Conservation (phyloP, 2,888 invertebrate species). For the Danaus chrysippus region DNA sequence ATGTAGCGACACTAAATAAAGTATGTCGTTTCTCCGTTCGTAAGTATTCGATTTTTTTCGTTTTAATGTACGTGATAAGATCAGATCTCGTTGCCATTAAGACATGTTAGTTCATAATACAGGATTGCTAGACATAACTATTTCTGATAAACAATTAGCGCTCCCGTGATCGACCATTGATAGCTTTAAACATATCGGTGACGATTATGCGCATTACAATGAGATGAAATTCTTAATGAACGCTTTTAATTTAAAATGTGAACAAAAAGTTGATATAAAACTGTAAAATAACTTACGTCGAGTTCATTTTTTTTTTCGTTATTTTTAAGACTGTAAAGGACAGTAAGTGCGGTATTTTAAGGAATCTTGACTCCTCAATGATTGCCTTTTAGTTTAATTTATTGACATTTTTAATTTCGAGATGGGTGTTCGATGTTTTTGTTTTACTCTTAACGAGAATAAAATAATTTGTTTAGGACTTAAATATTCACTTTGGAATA, state of each 20-base stretch:
- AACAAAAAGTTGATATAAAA: slow-evolving; percentile 36
- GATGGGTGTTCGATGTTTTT: neutral
- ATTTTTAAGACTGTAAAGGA: slow-evolving; percentile 15
- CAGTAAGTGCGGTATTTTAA: slow-evolving; percentile 8
- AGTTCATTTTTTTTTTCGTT: slow-evolving; percentile 32
- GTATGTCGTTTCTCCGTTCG: neutral
- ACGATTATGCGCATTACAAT: slow-evolving; percentile 59
- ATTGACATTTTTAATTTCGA: slow-evolving; percentile 10
- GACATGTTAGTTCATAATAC: neutral
- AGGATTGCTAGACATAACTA: too few species aligned
- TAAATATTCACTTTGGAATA: too few species aligned
- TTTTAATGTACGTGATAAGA: neutral
- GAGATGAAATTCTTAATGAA: slow-evolving; percentile 55
- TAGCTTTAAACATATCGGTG: slow-evolving; percentile 10
- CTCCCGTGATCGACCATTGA: too few species aligned
- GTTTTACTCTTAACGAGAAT: neutral
- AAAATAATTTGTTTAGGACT: too few species aligned
- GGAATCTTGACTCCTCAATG: slow-evolving; percentile 2
- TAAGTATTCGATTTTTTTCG: neutral
- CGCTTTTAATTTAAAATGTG: slow-evolving; percentile 60
- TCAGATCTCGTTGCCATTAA: neutral
- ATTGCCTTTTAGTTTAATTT: slow-evolving; percentile 6
- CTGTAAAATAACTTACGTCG: slow-evolving; percentile 22
- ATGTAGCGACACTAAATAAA: neutral
- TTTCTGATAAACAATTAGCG: too few species aligned